phyloP scores from a whole-genome alignment of 2,797 vertebrate species.

The Sus cebifrons region DNA sequence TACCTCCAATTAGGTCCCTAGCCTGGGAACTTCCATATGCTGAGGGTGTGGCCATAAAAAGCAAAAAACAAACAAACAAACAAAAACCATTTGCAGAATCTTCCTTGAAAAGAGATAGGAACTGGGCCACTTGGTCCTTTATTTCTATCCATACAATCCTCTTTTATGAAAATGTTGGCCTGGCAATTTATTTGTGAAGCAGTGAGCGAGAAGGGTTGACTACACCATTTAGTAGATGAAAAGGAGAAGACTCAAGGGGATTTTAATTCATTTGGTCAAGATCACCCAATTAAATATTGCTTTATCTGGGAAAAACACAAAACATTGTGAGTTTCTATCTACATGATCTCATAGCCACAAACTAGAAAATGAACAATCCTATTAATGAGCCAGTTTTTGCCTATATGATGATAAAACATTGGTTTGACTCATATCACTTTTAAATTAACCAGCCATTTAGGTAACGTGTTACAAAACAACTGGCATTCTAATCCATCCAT shows the following conservation, averaged over 20 bases:
- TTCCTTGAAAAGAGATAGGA: conserved; percentile 26
- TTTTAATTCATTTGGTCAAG: conserved; percentile 81
- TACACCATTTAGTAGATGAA: conserved; percentile 45
- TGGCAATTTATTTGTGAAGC: conserved; percentile 51
- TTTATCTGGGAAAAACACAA: conserved; percentile 54
- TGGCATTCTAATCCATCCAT: conserved; percentile 59
- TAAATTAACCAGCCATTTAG: conserved; percentile 81
- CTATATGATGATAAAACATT: conserved; percentile 69
- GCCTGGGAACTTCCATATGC: too few species aligned
- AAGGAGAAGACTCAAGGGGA: conserved; percentile 37
- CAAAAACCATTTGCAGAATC: neutral
- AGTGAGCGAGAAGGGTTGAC: neutral
- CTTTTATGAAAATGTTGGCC: conserved; percentile 36
- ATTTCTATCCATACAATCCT: conserved; percentile 39
- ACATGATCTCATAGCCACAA: conserved; percentile 3
- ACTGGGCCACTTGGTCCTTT: conserved; percentile 11
- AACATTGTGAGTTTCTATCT: conserved; percentile 62
- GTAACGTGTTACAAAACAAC: conserved; percentile 65
- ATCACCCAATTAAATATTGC: conserved; percentile 56
- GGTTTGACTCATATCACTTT: conserved; percentile 70
- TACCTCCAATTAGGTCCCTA: too few species aligned
- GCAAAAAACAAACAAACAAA: too few species aligned
- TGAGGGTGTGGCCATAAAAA: too few species aligned
- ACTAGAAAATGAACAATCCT: conserved; percentile 57
- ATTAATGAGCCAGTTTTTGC: conserved; percentile 73